Base-by-base conservation (phyloP, 2,888 invertebrate species). In the Drosophila emarginata region DNA sequence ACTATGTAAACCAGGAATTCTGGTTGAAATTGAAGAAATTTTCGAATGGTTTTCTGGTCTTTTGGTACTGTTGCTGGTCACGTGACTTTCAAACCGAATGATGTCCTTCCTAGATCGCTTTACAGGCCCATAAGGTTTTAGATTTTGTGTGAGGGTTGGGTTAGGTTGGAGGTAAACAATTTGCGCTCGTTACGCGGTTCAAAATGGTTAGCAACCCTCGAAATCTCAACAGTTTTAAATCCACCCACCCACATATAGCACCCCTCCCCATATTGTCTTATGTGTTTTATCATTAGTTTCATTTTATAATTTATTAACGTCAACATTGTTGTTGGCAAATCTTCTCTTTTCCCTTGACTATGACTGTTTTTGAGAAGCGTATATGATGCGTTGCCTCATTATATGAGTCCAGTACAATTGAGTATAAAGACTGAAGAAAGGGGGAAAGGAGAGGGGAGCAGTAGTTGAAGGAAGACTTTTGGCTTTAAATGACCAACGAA, bases 271-370 rank as follows among this genome's bases (percentile, higher is more conserved):
- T 11, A 2, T 32, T 32, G 32, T 32, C 61, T 79, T 69, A 57
- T 78, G 72, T 81, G 87, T 85, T 77, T 87, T 89, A 89, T 89
- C 90, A 90, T 90, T 90, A 90, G 90, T 88, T 88, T 87, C 88
- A 81, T 89, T 89, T 90, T 90, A 89, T 90, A 90, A 90, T 90
- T 90, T 90, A 90, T 90, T 89, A 89, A 80, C 86, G 88, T 90
- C 90, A 90, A 90, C 90, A 90, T 80, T 83, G 79, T 81, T 77
- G 71, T 80, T 76, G 77, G 45, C 53, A 18, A 39, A 36, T 40
- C 39, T n/a, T 9, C 32, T 12, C 18, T 21, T 56, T 57, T 32
- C 28, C 40, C 18, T 15, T 39, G 59, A 60, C 63, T 61, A 59
- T 69, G 78, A 80, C 85, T 90, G 90, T 87, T 89, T 90, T 86